phyloP scores from a whole-genome alignment of 2,888 invertebrate species.

The Calameuta idolon region DNA sequence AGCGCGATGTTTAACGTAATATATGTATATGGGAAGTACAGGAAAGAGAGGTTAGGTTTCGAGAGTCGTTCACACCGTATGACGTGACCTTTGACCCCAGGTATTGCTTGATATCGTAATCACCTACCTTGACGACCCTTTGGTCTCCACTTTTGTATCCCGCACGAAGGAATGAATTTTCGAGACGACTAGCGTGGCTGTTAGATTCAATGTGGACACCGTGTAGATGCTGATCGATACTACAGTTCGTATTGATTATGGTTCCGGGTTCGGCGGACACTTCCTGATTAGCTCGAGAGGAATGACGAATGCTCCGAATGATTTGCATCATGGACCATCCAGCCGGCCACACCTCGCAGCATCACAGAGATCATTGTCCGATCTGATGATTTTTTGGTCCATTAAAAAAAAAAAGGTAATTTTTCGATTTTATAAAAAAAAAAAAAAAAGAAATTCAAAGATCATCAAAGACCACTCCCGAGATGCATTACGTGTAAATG shows the following conservation, averaged over 20 bases:
- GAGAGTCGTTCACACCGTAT: constrained; percentile 4
- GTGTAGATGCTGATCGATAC: not conserved
- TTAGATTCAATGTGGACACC: not conserved
- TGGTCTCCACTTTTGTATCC: not conserved
- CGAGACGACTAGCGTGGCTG: not conserved
- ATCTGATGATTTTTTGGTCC: not conserved
- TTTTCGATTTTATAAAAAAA: not conserved
- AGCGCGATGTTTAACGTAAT: not conserved
- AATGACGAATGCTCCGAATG: not conserved
- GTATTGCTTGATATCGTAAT: constrained; percentile 7
- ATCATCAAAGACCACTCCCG: not conserved
- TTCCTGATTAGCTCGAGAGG: constrained; percentile 2
- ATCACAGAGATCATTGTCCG: not conserved
- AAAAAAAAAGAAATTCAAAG: not conserved
- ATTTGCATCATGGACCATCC: not conserved
- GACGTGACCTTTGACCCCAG: constrained; percentile 2
- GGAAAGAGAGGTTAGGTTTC: constrained; percentile 2
- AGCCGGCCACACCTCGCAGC: not conserved
- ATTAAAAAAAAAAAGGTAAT: not conserved
- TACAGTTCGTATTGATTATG: not conserved
- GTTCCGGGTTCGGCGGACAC: constrained; percentile 8
- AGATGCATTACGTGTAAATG: not conserved
- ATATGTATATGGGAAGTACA: not conserved
- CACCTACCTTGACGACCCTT: not conserved
- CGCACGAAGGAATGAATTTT: not conserved